A percentile compares a stretch with the other conserved stretches of the same genome.
Conservation (phyloP, 2,797 vertebrate species). For the Sebastiscus albofasciatus region DNA sequence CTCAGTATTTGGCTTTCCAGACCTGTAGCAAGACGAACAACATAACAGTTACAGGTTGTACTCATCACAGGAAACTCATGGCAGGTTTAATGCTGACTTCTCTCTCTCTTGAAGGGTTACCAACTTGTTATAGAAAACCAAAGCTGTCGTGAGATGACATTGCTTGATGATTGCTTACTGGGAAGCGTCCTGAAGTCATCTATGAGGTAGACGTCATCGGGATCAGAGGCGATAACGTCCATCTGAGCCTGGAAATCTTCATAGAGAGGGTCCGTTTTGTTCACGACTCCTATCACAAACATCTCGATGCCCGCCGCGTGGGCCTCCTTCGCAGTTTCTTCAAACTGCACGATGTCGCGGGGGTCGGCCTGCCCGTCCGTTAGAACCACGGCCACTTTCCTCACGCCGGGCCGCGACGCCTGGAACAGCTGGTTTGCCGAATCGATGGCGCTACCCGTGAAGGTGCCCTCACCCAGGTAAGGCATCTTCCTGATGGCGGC, state of each 20-base stretch:
- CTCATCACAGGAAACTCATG: background rate
- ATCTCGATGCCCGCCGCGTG: slow-evolving; percentile 78
- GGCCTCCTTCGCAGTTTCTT: slow-evolving; percentile 71
- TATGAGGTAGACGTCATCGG: slow-evolving; percentile 85
- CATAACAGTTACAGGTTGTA: background rate
- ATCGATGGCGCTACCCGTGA: slow-evolving; percentile 86
- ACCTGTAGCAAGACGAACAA: slow-evolving; percentile 54
- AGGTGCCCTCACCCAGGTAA: slow-evolving; percentile 89
- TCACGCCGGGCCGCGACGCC: slow-evolving; percentile 70
- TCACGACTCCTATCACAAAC: slow-evolving; percentile 87
- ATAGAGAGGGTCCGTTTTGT: slow-evolving; percentile 79
- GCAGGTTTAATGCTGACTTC: background rate
- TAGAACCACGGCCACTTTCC: slow-evolving; percentile 87
- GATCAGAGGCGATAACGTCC: slow-evolving; percentile 86
- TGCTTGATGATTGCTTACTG: slow-evolving; percentile 54
- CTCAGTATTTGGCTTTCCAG: slow-evolving; percentile 85
- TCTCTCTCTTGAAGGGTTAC: background rate
- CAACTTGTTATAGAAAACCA: background rate
- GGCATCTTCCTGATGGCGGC: slow-evolving; percentile 83
- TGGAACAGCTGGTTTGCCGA: slow-evolving; percentile 80
- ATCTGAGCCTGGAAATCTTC: slow-evolving; percentile 84
- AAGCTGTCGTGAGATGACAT: background rate
- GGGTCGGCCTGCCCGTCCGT: slow-evolving; percentile 86
- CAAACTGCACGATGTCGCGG: slow-evolving; percentile 78
- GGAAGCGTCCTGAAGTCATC: slow-evolving; percentile 81